These are phyloP conservation scores for Nasonia vitripennis DNA, from an alignment of 1,140 invertebrate genomes.

Conservation along the genomic window DNA sequence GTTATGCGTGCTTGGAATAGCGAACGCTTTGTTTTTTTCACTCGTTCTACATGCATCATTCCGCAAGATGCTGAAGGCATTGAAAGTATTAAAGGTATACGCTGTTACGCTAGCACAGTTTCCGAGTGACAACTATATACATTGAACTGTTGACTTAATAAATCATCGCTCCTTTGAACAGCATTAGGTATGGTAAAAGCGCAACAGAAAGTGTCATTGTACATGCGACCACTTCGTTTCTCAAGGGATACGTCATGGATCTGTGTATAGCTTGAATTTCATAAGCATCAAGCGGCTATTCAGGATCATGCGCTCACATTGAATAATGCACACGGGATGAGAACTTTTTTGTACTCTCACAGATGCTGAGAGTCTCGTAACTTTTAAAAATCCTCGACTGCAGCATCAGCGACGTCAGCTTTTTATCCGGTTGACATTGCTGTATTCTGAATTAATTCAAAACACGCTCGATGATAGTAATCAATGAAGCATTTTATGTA, in stretches of 20 bases:
- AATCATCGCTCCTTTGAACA: background rate
- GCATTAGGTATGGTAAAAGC: background rate
- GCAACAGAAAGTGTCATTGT: too few species aligned
- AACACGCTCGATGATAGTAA: background rate
- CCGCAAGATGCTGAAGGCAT: background rate
- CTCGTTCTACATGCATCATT: background rate
- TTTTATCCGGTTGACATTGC: background rate
- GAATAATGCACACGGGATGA: too few species aligned
- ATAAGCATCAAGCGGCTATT: too few species aligned
- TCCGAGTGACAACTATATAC: background rate
- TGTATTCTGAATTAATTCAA: conserved; percentile 5
- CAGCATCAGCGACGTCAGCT: background rate
- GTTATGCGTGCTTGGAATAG: too few species aligned
- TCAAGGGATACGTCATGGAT: too few species aligned
- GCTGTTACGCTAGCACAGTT: background rate
- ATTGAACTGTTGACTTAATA: conserved; percentile 10
- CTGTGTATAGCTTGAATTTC: too few species aligned
- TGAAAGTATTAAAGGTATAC: background rate
- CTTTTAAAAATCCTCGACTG: too few species aligned
- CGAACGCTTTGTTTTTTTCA: background rate
- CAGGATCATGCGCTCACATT: too few species aligned
- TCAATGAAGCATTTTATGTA: background rate
- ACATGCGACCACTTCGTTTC: too few species aligned
- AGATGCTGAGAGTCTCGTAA: too few species aligned
- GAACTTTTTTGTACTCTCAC: too few species aligned